phyloP scores from a whole-genome alignment of 1,140 invertebrate genomes.

The Periplaneta americana region DNA sequence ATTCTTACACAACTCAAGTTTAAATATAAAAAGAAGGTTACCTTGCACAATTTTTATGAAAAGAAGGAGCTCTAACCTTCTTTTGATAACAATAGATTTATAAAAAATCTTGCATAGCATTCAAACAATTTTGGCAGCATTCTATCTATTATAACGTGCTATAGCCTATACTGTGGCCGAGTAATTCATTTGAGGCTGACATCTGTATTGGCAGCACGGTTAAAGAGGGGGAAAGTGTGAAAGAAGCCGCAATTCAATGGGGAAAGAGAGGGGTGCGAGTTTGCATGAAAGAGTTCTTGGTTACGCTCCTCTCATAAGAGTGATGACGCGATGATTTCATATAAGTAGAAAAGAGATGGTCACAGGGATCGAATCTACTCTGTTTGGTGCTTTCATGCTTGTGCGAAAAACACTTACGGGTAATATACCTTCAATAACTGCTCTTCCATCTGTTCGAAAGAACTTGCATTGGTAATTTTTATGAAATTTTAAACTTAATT shows the following conservation, averaged over 20 bases:
- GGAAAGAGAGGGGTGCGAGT: neutral
- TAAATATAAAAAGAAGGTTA: conserved; percentile 14
- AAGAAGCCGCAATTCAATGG: neutral
- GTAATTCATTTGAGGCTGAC: conserved; percentile 20
- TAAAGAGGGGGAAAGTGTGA: neutral
- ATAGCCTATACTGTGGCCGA: neutral
- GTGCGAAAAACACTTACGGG: too few relatives aligned
- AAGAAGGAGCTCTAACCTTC: neutral
- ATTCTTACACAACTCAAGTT: neutral
- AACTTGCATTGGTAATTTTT: too few relatives aligned
- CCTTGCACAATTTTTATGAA: conserved; percentile 18
- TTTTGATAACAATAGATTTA: neutral
- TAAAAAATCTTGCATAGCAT: neutral
- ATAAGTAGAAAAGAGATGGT: neutral
- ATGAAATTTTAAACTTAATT: too few relatives aligned
- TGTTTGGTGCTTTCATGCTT: too few relatives aligned
- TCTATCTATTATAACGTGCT: neutral
- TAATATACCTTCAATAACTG: too few relatives aligned
- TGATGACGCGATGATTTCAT: neutral
- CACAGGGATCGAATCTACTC: neutral
- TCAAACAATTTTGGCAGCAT: conserved; percentile 5
- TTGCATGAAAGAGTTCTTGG: conserved; percentile 15
- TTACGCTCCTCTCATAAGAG: neutral
- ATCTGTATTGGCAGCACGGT: conserved; percentile 14
- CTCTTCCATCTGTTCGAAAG: too few relatives aligned